phyloP scores from a whole-genome alignment of 37 sponge, comb jelly and placozoan genomes.

The Halichondria panicea region DNA sequence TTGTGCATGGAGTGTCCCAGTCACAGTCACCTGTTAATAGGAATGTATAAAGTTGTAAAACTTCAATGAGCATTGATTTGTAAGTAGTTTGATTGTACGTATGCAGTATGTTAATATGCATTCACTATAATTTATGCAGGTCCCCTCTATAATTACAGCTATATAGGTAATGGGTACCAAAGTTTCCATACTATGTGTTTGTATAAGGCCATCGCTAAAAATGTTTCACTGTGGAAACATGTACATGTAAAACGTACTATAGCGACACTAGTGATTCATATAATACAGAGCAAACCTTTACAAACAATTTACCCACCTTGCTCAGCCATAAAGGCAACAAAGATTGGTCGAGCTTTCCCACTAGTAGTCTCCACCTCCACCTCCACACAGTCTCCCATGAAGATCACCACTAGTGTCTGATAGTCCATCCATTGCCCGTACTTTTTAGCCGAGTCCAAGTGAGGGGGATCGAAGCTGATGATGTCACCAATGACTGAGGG shows the following conservation, averaged over 20 bases:
- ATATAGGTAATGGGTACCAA: too few species aligned
- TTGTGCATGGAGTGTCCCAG: conserved; percentile 7
- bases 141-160: too few species aligned
- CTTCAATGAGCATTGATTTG: too few species aligned
- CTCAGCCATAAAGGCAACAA: conserved; percentile 20
- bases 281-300: not conserved
- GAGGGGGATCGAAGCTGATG: conserved; percentile 9
- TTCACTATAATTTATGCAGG: too few species aligned
- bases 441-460: not conserved
- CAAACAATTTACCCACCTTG: conserved; percentile 18
- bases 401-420: conserved; percentile 25
- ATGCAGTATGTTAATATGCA: too few species aligned
- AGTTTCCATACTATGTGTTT: too few species aligned
- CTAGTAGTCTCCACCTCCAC: not conserved
- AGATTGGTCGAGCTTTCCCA: not conserved
- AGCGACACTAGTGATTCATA: not conserved
- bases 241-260: not conserved
- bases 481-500: not conserved
- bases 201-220: not conserved
- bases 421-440: conserved; percentile 39
- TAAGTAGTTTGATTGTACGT: too few species aligned
- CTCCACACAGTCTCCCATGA: conserved; percentile 8
- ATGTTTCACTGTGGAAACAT: not conserved
- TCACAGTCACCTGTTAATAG: conserved; percentile 9
- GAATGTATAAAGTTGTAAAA: too few species aligned